Conservation (phyloP, 2,113 vertebrate species). For the Thunnus thynnus region DNA sequence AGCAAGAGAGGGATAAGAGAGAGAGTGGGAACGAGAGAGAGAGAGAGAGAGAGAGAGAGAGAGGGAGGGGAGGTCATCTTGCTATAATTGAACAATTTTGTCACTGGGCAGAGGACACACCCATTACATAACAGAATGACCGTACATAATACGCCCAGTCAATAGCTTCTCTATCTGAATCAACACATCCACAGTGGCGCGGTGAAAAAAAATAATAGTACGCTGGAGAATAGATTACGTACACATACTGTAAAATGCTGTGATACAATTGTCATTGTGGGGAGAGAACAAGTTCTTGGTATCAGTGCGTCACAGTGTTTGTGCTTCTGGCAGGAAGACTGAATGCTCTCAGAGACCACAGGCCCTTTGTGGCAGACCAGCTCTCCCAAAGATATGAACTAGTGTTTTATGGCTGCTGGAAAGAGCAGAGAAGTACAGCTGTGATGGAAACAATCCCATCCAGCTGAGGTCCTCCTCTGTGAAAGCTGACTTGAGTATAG, state of each 20-base stretch:
- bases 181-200: conserved; percentile 18
- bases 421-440: conserved; percentile 56
- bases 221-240: not conserved
- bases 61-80: conserved; percentile 36
- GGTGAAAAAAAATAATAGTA: conserved; percentile 31
- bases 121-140: conserved; percentile 62
- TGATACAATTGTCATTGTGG: conserved; percentile 11
- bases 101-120: conserved; percentile 52
- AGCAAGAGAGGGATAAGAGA: not conserved
- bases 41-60: not conserved
- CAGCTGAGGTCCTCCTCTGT: conserved; percentile 56
- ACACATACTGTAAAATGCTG: not conserved
- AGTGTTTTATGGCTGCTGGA: conserved; percentile 39
- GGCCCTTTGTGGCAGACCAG: conserved; percentile 48
- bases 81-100: conserved; percentile 45
- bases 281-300: conserved; percentile 11
- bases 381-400: conserved; percentile 44
- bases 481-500: not conserved
- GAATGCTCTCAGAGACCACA: conserved; percentile 42
- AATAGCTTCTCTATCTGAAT: conserved; percentile 33
- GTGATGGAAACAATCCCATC: conserved; percentile 63
- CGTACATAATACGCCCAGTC: conserved; percentile 43
- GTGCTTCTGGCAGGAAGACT: conserved; percentile 20
- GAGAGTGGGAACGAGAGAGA: not conserved
- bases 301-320: conserved; percentile 55